phyloP scores from a whole-genome alignment of 2,888 invertebrate genomes.

The Eupithecia pulchellata region DNA sequence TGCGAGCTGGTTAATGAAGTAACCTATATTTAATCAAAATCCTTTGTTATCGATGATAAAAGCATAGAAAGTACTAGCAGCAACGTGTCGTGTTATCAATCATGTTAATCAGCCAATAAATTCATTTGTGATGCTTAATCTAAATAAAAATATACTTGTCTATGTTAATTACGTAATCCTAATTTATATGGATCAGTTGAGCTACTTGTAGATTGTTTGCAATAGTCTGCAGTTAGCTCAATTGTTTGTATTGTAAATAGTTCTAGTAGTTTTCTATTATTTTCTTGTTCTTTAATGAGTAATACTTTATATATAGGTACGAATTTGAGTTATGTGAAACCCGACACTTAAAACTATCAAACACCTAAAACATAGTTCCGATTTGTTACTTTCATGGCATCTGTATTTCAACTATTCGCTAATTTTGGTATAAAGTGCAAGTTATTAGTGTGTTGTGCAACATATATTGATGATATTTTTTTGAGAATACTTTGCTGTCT shows the following conservation, averaged over 20 bases:
- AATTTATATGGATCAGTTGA: too few relatives aligned
- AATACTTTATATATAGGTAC: too few relatives aligned
- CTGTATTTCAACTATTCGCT: background rate
- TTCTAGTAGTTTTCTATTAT: too few relatives aligned
- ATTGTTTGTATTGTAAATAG: too few relatives aligned
- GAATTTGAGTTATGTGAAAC: background rate
- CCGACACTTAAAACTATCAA: too few relatives aligned
- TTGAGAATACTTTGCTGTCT: too few relatives aligned
- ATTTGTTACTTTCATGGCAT: background rate
- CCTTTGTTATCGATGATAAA: background rate
- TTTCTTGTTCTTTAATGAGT: too few relatives aligned
- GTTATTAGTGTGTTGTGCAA: background rate
- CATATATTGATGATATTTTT: background rate
- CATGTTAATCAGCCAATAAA: background rate
- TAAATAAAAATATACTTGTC: background rate
- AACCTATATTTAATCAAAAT: background rate
- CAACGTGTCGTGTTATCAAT: background rate
- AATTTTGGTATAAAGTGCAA: background rate
- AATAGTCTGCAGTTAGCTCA: too few relatives aligned
- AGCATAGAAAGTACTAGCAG: background rate
- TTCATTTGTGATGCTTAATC: background rate
- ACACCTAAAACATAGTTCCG: background rate
- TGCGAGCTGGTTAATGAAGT: background rate
- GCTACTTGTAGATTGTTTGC: too few relatives aligned
- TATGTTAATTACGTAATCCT: background rate